Conservation (phyloP, 2,797 vertebrate genomes). For the Pachyuromys duprasi region DNA sequence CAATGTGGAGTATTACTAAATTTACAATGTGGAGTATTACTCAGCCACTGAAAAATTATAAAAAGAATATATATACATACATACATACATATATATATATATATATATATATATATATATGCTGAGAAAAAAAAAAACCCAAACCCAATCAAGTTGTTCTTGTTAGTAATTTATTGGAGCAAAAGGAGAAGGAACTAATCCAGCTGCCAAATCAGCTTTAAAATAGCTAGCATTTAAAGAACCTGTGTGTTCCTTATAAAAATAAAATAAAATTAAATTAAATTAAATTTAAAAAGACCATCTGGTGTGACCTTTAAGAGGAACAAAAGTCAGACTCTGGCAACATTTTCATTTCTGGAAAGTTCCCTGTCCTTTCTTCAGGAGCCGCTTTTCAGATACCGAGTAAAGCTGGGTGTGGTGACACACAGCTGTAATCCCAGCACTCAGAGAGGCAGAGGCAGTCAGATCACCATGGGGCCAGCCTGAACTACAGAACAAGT, state of each 20-base stretch:
- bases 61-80: not conserved
- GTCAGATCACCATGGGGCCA: too few relatives aligned
- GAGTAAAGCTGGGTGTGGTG: too few relatives aligned
- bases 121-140: not conserved
- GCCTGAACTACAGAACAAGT: too few relatives aligned
- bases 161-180: not conserved
- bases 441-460: too few relatives aligned
- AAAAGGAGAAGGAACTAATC: not conserved
- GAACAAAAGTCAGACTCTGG: not conserved
- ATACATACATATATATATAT: too few relatives aligned
- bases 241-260: not conserved
- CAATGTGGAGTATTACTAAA: not conserved
- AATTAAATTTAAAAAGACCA: too few relatives aligned
- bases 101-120: too few relatives aligned
- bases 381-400: constrained; percentile 3
- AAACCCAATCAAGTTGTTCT: not conserved
- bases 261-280: not conserved
- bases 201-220: constrained; percentile 20
- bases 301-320: constrained; percentile 41
- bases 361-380: not conserved
- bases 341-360: not conserved
- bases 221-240: constrained; percentile 51
- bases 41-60: not conserved
- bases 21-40: not conserved
- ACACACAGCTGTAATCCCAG: too few relatives aligned